Percentiles rank a stretch among this genome's conserved stretches.
Conservation (phyloP, 2,888 invertebrate species). For the Odontothrips loti region DNA sequence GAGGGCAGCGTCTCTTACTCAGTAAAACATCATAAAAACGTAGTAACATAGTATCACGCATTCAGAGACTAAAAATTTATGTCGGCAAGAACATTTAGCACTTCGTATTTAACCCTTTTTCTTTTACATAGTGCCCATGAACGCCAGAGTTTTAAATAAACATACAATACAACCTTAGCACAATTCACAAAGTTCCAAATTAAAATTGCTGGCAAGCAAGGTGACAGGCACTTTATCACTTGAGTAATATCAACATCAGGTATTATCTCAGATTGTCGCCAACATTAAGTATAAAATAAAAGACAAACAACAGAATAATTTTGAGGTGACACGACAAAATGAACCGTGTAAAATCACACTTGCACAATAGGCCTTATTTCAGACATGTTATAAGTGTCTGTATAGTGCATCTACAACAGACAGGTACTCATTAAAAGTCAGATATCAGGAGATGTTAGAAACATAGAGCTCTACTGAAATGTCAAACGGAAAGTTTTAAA, state of each 20-base stretch:
- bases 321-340: background rate
- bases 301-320: background rate
- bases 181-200: background rate
- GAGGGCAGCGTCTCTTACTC: conserved; percentile 4
- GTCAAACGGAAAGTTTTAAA: background rate
- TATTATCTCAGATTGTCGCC: background rate
- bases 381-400: background rate
- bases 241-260: background rate
- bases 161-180: background rate
- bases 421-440: conserved; percentile 11
- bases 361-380: background rate
- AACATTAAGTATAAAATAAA: background rate
- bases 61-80: conserved; percentile 16
- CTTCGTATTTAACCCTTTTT: background rate
- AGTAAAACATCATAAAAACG: background rate
- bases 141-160: background rate
- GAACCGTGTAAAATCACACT: background rate
- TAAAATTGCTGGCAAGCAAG: background rate
- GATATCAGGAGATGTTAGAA: conserved; percentile 3
- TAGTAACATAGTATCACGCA: conserved; percentile 7
- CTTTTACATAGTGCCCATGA: background rate
- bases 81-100: background rate
- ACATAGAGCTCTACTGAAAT: background rate
- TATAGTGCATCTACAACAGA: background rate
- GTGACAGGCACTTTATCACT: conserved; percentile 1